Conservation (phyloP, 2,113 vertebrate genomes). For the Alligator mississippiensis region DNA sequence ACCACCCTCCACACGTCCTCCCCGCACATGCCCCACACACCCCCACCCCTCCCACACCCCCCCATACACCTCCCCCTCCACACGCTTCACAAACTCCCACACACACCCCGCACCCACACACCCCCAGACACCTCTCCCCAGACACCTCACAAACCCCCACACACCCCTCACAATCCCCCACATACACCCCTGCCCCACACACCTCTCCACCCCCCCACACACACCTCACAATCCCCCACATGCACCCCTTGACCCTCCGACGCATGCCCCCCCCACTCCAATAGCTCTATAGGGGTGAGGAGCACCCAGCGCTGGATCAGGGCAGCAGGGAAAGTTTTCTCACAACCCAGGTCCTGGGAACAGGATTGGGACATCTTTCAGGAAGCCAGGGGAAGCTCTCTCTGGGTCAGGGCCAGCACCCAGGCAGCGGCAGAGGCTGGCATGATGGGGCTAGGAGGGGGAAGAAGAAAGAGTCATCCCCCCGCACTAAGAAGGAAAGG, state of each 20-base stretch:
- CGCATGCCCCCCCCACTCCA: not conserved
- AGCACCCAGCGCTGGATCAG: not conserved
- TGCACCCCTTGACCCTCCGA: not conserved
- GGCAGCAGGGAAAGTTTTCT: not conserved
- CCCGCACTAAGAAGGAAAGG: no score
- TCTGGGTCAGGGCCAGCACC: no score
- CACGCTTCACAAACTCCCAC: no score
- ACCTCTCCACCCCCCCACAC: no score
- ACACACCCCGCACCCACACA: no score
- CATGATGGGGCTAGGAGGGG: no score
- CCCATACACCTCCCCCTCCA: conserved; percentile 7
- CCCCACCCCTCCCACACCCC: not conserved
- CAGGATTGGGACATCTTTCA: not conserved
- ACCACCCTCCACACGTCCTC: conserved; percentile 54
- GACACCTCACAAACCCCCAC: not conserved
- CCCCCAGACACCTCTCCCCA: not conserved
- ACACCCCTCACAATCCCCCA: not conserved
- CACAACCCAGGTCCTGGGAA: not conserved
- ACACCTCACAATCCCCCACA: no score
- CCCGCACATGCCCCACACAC: conserved; percentile 21
- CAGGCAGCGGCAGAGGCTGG: no score
- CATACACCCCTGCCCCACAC: not conserved
- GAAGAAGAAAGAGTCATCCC: no score
- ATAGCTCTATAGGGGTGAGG: no score
- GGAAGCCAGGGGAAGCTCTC: not conserved